Evolutionary conservation across 2,888 invertebrate genomes (phyloP).

Genomic region (Hydropsyche betteni): DNA sequence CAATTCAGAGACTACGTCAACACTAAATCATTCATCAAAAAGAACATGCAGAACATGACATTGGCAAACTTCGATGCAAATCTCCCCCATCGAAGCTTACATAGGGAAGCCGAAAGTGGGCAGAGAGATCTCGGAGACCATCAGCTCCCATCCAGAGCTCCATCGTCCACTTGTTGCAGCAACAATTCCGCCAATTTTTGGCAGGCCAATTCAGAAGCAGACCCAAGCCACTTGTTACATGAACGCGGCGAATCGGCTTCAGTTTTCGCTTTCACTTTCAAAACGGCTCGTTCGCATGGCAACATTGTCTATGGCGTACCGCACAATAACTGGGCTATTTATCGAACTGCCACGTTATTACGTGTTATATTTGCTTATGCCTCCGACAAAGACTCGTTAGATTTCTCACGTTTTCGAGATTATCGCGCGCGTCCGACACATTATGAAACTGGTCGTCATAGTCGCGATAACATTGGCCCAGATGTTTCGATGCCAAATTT

Average conservation of each 20-base stretch:
- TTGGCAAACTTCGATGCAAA: no score
- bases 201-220: not conserved
- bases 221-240: slow-evolving; percentile 1
- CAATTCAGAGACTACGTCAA: no score
- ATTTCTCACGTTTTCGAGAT: no score
- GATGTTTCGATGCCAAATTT: slow-evolving; percentile 13
- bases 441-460: no score
- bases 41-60: no score
- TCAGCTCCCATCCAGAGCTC: no score
- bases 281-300: slow-evolving; percentile 32
- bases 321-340: not conserved
- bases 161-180: no score
- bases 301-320: slow-evolving; percentile 4
- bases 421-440: no score
- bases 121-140: not conserved
- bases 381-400: not conserved
- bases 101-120: not conserved
- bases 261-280: slow-evolving; percentile 40
- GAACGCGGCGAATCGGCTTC: slow-evolving; percentile 8
- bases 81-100: no score
- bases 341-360: not conserved
- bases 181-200: not conserved
- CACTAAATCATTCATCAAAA: no score
- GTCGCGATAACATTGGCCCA: slow-evolving; percentile 18
- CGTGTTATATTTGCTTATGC: not conserved